Percentiles rank a stretch among this genome's conserved stretches.
phyloP scores from a whole-genome alignment of 2,888 invertebrate species.

The Capitulum mitella region DNA sequence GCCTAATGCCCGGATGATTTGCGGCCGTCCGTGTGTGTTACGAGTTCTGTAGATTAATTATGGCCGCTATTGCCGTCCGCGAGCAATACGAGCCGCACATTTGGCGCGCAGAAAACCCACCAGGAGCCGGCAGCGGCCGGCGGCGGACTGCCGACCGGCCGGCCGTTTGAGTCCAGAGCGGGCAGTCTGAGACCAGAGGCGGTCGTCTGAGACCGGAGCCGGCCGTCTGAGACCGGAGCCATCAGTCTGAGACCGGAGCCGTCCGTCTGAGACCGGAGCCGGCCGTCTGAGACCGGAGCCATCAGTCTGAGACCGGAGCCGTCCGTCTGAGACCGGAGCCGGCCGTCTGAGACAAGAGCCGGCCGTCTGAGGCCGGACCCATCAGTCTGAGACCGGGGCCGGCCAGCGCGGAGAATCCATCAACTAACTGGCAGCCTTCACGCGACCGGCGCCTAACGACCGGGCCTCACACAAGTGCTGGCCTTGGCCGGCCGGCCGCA shows the following conservation, averaged over 20 bases:
- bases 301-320: too few species aligned
- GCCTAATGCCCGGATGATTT: neutral
- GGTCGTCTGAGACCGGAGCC: too few species aligned
- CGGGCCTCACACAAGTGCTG: neutral
- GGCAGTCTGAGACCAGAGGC: too few species aligned
- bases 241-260: too few species aligned
- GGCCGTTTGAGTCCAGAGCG: too few species aligned
- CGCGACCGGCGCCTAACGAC: slow-evolving; percentile 11
- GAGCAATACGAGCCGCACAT: neutral
- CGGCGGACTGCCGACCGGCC: neutral
- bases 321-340: neutral
- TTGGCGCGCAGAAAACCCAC: neutral
- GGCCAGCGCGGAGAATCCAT: slow-evolving; percentile 1
- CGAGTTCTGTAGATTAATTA: neutral
- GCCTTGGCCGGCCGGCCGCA: neutral
- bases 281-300: too few species aligned
- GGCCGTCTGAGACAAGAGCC: too few species aligned
- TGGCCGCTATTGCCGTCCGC: neutral
- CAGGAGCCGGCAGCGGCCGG: neutral
- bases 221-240: too few species aligned
- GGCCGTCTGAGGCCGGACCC: too few species aligned
- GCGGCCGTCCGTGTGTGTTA: neutral
- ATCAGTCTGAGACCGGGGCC: neutral
- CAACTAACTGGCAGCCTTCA: slow-evolving; percentile 20
- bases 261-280: too few species aligned